These are phyloP conservation scores for Pterostichus niger DNA, from an alignment of 2,888 invertebrate genomes.

Conservation along the genomic window DNA sequence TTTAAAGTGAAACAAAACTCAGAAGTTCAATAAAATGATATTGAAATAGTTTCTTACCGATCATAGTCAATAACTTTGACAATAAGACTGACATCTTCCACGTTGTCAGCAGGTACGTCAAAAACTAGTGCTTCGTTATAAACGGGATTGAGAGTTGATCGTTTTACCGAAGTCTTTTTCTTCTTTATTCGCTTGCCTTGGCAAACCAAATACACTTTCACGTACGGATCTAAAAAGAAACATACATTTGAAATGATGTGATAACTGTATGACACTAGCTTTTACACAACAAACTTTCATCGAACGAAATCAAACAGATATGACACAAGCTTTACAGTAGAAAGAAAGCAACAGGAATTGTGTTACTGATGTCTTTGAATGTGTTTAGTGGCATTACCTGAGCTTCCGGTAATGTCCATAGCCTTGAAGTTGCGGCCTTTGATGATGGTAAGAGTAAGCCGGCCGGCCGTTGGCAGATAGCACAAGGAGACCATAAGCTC, in stretches of 20 bases:
- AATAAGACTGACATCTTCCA: constrained; percentile 89
- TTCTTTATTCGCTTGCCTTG: constrained; percentile 95
- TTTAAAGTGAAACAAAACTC: neutral
- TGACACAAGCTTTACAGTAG: no score
- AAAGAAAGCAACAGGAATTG: neutral
- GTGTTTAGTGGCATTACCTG: constrained; percentile 80
- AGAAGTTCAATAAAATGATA: neutral
- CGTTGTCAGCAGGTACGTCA: constrained; percentile 91
- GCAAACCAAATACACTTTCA: constrained; percentile 93
- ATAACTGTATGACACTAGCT: no score
- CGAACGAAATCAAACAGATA: no score
- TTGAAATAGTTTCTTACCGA: constrained; percentile 80
- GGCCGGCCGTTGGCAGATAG: constrained; percentile 94
- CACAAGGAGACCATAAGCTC: constrained; percentile 95
- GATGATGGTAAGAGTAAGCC: constrained; percentile 93
- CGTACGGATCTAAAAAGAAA: constrained; percentile 88
- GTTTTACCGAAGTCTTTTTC: constrained; percentile 94
- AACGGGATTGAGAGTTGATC: constrained; percentile 91
- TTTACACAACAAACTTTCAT: no score
- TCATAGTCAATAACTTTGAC: constrained; percentile 95
- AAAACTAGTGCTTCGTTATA: constrained; percentile 97
- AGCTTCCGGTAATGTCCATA: constrained; percentile 96
- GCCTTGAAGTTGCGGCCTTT: constrained; percentile 95
- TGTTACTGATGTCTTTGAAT: neutral
- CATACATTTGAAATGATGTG: neutral